phyloP scores from a whole-genome alignment of 2,113 vertebrate genomes.

The Stictonetta naevosa region DNA sequence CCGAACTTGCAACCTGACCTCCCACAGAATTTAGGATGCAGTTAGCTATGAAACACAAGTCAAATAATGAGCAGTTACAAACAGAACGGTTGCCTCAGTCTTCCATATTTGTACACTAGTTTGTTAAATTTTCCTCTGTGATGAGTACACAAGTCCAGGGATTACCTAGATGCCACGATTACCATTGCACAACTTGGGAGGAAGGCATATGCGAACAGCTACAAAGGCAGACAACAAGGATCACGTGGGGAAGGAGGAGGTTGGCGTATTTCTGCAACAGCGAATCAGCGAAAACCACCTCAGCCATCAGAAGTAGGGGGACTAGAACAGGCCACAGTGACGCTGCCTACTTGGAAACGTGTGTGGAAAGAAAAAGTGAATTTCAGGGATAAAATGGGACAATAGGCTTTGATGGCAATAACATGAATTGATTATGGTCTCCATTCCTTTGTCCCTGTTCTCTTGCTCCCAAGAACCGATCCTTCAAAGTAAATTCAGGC shows the following conservation, averaged over 20 bases:
- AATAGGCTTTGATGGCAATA: background rate
- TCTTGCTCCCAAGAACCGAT: background rate
- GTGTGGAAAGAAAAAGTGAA: background rate
- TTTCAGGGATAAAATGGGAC: background rate
- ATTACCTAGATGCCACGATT: background rate
- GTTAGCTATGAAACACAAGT: background rate
- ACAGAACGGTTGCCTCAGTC: background rate
- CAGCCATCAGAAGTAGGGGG: background rate
- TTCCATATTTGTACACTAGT: background rate
- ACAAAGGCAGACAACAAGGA: background rate
- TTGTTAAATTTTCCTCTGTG: background rate
- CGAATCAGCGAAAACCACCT: accelerated
- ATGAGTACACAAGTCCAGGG: background rate
- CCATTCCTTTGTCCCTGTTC: background rate
- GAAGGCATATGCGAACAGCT: background rate
- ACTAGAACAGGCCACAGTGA: background rate
- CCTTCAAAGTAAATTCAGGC: background rate
- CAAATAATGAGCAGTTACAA: background rate
- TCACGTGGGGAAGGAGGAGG: background rate
- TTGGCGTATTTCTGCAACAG: background rate
- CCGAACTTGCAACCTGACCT: background rate
- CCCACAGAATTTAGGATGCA: background rate
- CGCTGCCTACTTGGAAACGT: background rate
- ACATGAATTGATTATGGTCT: background rate
- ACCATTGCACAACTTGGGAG: background rate